Conservation (phyloP, 2,888 invertebrate genomes). For the Trissonchulus latispiculum region DNA sequence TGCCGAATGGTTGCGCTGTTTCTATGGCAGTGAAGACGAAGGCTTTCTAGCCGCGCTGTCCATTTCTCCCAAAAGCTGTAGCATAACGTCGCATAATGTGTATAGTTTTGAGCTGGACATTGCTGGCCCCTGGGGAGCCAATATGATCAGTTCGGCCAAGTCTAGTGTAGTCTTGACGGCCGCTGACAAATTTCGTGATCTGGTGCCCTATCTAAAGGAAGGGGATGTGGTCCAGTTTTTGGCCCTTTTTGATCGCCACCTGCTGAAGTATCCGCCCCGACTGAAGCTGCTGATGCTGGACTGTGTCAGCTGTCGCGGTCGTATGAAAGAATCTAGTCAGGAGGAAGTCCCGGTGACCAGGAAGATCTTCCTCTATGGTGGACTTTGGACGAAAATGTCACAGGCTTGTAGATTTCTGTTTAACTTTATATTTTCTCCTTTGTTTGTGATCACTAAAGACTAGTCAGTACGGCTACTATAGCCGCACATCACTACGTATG, state of each 20-base stretch:
- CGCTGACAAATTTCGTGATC: constrained; percentile 31
- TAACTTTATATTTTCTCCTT: constrained; percentile 9
- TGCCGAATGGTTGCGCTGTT: constrained; percentile 34
- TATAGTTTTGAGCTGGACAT: constrained; percentile 27
- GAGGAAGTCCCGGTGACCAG: not conserved
- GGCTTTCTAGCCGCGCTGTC: not conserved
- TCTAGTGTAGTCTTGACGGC: constrained; percentile 32
- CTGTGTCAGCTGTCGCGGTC: constrained; percentile 31
- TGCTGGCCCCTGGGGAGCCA: constrained; percentile 36
- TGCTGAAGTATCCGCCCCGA: constrained; percentile 35
- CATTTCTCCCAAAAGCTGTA: constrained; percentile 8
- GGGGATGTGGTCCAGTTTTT: constrained; percentile 35
- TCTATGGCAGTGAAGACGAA: constrained; percentile 33
- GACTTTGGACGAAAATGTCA: constrained; percentile 1
- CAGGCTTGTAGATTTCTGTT: constrained; percentile 15
- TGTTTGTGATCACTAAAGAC: not conserved
- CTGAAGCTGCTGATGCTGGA: constrained; percentile 35
- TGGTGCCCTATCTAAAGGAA: constrained; percentile 33
- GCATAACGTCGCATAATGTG: constrained; percentile 19
- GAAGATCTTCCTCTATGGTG: constrained; percentile 1
- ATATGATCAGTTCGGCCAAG: constrained; percentile 32
- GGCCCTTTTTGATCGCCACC: constrained; percentile 37
- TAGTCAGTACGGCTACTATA: too few relatives aligned
- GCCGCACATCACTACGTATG: too few relatives aligned
- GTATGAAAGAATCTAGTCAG: not conserved